Percentiles rank a stretch among this genome's conserved stretches.
phyloP scores from a whole-genome alignment of 2,888 invertebrate species.

The Microplitis manilae region DNA sequence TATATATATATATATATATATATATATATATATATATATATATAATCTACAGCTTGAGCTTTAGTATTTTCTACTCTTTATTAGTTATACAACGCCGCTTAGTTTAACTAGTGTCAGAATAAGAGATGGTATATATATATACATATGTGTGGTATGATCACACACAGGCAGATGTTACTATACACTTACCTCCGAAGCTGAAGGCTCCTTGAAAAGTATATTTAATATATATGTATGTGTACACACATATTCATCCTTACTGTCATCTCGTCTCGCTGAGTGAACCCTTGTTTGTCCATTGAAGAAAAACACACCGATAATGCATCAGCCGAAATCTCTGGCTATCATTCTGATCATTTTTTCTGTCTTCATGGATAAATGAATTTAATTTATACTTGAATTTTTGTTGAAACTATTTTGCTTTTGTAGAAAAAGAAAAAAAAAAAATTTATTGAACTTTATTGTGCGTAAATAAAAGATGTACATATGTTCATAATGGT shows the following conservation, averaged over 20 bases:
- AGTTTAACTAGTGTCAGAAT: neutral
- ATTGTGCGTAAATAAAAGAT: neutral
- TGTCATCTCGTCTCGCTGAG: conserved; percentile 35
- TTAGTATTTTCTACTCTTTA: no score
- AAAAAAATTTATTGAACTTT: conserved; percentile 2
- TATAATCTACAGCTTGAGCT: no score
- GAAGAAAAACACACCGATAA: conserved; percentile 49
- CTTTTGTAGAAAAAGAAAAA: neutral
- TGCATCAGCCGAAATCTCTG: conserved; percentile 54
- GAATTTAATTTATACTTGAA: conserved; percentile 27
- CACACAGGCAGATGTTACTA: conserved; percentile 49
- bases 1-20: neutral
- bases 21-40: neutral
- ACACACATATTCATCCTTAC: neutral
- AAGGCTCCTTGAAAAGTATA: conserved; percentile 20
- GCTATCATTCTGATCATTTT: conserved; percentile 43
- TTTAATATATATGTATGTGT: conserved; percentile 9
- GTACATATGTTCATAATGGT: neutral
- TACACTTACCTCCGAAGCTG: conserved; percentile 30
- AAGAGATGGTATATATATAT: neutral
- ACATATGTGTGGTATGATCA: neutral
- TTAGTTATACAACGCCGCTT: neutral
- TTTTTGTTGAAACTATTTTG: conserved; percentile 1
- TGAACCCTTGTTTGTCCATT: conserved; percentile 53
- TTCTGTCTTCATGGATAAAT: conserved; percentile 48